Base-by-base conservation (phyloP, 2,113 vertebrate genomes). In the Geococcyx californianus region DNA sequence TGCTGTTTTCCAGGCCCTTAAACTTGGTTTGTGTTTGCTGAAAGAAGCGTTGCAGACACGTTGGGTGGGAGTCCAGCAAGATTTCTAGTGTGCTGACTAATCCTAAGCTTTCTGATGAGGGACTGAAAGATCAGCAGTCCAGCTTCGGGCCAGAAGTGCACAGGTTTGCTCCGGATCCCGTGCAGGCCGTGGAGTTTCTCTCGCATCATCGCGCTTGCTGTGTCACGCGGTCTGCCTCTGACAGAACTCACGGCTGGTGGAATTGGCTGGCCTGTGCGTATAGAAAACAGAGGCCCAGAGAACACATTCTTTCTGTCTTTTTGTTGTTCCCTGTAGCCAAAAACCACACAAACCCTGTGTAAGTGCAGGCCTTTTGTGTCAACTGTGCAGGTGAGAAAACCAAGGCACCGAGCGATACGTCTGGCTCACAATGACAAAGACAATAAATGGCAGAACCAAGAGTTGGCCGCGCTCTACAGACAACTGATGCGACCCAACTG, bases 21-120 rank as follows among this genome's bases (percentile, higher is more conserved):
- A 87, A 52, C 11, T 88, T 63, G 63, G 84, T 85, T 77, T 91
- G 81, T 40, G 34, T 86, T 93, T 88, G 94, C 94, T 95, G 95
- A 95, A 91, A 96, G 90, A 95, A 86, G 52, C 2, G 0, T 82
- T 94, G 84, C 94, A 96, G 92, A 45, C 72, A 26, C 56, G 6
- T 26, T 42, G 64, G 52, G 72, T 81, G 33, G 0, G 49, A 93
- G 60, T 91, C 68, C 72, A 75, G 68, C 10, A 77, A 45, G 82
- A 85, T 88, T 94, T 80, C 68, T 74, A 84, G 56, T 23, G 40
- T 56, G 54, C 25, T 52, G 60, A 64, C n/a, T 80, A 60, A 93
- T 86, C 33, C 34, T 70, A 86, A 84, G 60, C 63, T 77, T 91
- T 94, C 38, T 90, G 33, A 70, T 67, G 64, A 62, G 60, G 36